A percentile compares a stretch with the other conserved stretches of the same genome.
phyloP scores from a whole-genome alignment of 2,888 invertebrate species.

The Oegoconia quadripuncta region DNA sequence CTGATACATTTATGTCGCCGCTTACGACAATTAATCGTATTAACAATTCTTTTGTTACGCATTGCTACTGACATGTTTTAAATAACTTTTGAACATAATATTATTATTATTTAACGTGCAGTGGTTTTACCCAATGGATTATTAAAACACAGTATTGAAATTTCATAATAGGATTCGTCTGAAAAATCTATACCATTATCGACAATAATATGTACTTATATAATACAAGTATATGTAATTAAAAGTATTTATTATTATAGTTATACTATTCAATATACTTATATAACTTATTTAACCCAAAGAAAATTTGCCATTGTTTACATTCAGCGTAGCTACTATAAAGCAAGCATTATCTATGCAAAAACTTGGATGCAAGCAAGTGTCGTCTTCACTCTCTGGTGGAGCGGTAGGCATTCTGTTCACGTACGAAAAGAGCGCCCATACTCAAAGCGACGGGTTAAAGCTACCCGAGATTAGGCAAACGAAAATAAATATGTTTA shows the following conservation, averaged over 20 bases:
- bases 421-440: constrained; percentile 42
- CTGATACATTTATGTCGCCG: constrained; percentile 37
- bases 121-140: no score
- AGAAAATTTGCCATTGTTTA: constrained; percentile 50
- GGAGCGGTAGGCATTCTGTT: constrained; percentile 36
- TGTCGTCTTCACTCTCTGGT: constrained; percentile 46
- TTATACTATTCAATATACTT: no score
- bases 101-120: no score
- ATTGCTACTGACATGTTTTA: background rate
- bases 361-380: constrained; percentile 36
- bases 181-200: no score
- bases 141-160: no score
- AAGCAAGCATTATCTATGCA: constrained; percentile 59
- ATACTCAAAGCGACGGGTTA: constrained; percentile 19
- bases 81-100: no score
- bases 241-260: no score
- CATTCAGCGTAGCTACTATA: constrained; percentile 59
- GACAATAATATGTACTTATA: no score
- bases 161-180: no score
- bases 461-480: constrained; percentile 51
- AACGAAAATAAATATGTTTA: constrained; percentile 56
- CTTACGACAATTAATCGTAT: constrained; percentile 21
- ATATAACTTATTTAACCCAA: background rate
- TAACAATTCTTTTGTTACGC: constrained; percentile 27
- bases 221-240: no score